Base-by-base conservation (phyloP, 2,113 vertebrate species). In the Notothenia coriiceps region DNA sequence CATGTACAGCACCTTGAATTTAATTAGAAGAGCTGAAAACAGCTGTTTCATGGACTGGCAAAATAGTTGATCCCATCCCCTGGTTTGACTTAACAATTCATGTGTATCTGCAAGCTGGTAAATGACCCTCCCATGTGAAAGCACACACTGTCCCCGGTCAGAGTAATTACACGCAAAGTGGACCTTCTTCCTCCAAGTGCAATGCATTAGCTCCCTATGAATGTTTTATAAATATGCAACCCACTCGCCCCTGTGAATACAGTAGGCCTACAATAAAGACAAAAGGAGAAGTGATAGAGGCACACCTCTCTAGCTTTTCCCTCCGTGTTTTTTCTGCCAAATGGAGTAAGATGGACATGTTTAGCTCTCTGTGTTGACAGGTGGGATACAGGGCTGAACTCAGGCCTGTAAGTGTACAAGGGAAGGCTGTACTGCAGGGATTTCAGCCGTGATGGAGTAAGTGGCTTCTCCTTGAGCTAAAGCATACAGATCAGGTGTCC, bases 301-400 rank as follows among this genome's bases (percentile, higher is more conserved):
- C 60, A 82, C 70, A 87, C 75, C 78, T 89, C 66, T 81, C 25
- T 40, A 61, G 75, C 77, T 87, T 67, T 68, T 71, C 52, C 47
- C 63, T 55, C 57, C 73, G 65, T 56, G 43, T 57, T 66, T 81
- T 67, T 71, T 61, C 77, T 29, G 17, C 65, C 83, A 91, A 89
- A 90, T 85, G 82, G 89, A 88, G 78, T 40, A 79, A 90, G 92
- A 93, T 93, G 86, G 92, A 91, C 91, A 91, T 76, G 86, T 92
- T 91, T 88, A 87, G 89, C 79, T 89, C 85, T 84, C 40, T 2
- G 63, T 68, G 80, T 70, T 94, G 94, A 93, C 93, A 93, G 92
- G 89, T 88, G 82, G 86, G 86, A 91, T 86, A 83, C 75, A 52
- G 65, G 83, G 67, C 87, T 89, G 91, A 93, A 91, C 87, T 79